phyloP scores from a whole-genome alignment of 1,140 invertebrate genomes.

The Cydia splendana region DNA sequence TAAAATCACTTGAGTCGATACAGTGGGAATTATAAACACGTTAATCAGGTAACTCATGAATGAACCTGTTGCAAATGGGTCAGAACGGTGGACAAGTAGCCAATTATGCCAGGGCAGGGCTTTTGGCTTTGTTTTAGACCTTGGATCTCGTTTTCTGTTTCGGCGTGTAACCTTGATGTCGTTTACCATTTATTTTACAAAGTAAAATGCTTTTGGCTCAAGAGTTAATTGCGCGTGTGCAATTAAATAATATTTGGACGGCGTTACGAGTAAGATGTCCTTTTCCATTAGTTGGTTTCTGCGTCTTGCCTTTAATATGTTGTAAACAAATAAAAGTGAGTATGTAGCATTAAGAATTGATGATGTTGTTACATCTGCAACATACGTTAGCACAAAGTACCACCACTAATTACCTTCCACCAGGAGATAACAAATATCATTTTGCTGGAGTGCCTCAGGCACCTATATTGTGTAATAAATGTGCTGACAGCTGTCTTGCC shows the following conservation, averaged over 20 bases:
- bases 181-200: slow-evolving; percentile 2
- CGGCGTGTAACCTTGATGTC: slow-evolving; percentile 28
- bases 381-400: no score
- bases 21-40: slow-evolving; percentile 40
- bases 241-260: background rate
- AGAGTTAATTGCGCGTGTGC: slow-evolving; percentile 13
- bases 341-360: no score
- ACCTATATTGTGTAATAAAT: no score
- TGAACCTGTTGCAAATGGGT: slow-evolving; percentile 18
- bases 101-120: slow-evolving; percentile 14
- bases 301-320: background rate
- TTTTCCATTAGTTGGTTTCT: background rate
- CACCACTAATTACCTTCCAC: no score
- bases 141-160: slow-evolving; percentile 22
- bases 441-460: no score
- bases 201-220: slow-evolving; percentile 3
- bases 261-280: background rate
- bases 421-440: no score
- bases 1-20: slow-evolving; percentile 44
- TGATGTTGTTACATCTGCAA: no score
- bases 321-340: no score
- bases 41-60: slow-evolving; percentile 7
- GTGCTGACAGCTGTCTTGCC: no score
- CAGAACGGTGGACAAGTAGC: slow-evolving; percentile 16
- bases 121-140: slow-evolving; percentile 19